Evolutionary conservation across 2,113 vertebrate species (phyloP).

Genomic region (Raja brachyura): DNA sequence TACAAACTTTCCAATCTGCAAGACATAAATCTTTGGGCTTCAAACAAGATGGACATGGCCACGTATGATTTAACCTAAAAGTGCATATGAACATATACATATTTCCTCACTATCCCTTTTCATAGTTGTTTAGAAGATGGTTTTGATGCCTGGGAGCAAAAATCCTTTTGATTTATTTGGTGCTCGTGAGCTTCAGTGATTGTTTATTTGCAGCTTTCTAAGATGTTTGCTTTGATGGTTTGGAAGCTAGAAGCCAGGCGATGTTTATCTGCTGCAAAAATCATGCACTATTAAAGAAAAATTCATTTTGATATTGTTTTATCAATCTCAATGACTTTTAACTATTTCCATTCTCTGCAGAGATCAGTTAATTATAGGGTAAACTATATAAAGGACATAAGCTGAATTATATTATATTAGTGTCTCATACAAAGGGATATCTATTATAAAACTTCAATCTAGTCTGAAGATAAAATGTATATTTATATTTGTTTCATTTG

Average conservation of each 20-base stretch:
- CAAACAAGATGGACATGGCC: constrained; percentile 37
- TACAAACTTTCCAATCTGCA: constrained; percentile 45
- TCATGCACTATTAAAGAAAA: constrained; percentile 47
- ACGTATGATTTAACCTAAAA: constrained; percentile 18
- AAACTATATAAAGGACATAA: not conserved
- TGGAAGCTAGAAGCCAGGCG: constrained; percentile 48
- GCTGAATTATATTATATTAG: not conserved
- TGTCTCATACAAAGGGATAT: not conserved
- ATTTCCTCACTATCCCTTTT: constrained; percentile 30
- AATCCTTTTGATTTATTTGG: constrained; percentile 31
- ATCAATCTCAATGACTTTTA: constrained; percentile 22
- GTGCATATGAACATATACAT: constrained; percentile 2
- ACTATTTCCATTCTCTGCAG: no score
- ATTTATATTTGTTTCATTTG: not conserved
- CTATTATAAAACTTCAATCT: not conserved
- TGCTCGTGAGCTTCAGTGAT: not conserved
- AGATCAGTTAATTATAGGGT: not conserved
- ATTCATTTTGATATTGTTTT: constrained; percentile 27
- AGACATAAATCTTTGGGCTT: constrained; percentile 39
- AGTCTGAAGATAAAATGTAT: not conserved
- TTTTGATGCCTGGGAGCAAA: constrained; percentile 24
- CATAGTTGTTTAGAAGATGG: not conserved
- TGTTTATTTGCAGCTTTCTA: constrained; percentile 47
- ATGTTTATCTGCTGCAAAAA: constrained; percentile 60
- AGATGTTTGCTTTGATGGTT: constrained; percentile 50